Evolutionary conservation across 2,888 invertebrate species (phyloP), one percentile per base, ranked within the genome.

Genomic region (Drosophila paranaensis): DNA sequence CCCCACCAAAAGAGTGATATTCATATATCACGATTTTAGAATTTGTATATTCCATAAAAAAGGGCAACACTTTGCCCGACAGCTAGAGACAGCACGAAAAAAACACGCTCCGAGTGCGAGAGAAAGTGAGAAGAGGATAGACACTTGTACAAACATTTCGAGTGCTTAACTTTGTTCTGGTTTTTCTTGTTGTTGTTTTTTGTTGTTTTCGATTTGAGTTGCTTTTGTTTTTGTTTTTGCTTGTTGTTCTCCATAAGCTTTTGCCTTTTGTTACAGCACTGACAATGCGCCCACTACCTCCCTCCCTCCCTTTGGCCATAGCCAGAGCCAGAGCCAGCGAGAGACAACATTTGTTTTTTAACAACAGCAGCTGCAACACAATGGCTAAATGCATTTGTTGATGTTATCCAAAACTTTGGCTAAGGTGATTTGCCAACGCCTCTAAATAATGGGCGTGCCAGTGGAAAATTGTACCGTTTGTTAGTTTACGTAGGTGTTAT

Each of bases 391-490:
- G 57, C 80, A 60, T 71, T 82, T 82, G 86, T 69, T 85, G 60
- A 68, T 75, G 61, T 80, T 86, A 53, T 62, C 56, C 37, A 40
- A 51, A 88, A 81, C 66, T 83, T 88, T 77, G 54, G 51, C 69
- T 61, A 46, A 82, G 83, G 86, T 82, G 80, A 82, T 80, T 86
- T 82, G 81, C 71, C 69, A 67, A 50, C 71, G 71, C 60, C 74
- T 58, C 48, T 46, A 58, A 62, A 64, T 55, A 35, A 20, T 45
- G 60, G 71, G 66, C 62, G 35, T 54, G 33, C 1, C 33, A 4
- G 33, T 13, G 50, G 20, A 33, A 35, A 50, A 50, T 20, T 20
- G 33, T 20, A 50, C 11, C 35, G 33, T 33, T 13, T 35, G 16
- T 35, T 33, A 50, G 33, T 50, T 50, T 16, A 2, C 13, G 16